A percentile compares a stretch with the other conserved stretches of the same genome.
phyloP scores from a whole-genome alignment of 1,140 invertebrate species.

The Drosophila subpulchrella region DNA sequence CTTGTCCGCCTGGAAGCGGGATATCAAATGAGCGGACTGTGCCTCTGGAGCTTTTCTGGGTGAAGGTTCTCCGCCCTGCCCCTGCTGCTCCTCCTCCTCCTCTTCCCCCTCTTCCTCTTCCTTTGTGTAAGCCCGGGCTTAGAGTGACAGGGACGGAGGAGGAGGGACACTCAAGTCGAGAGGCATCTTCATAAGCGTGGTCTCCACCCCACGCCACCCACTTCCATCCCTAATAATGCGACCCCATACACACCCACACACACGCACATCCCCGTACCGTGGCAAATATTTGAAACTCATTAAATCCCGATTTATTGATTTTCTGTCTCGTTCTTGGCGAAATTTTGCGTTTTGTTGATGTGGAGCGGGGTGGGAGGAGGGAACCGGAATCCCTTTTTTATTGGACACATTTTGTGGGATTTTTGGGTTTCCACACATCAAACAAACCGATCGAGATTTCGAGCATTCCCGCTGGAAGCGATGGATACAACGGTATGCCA shows the following conservation, averaged over 20 bases:
- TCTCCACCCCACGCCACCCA: background rate
- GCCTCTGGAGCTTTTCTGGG: conserved; percentile 2
- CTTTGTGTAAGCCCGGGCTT: conserved; percentile 24
- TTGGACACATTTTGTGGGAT: background rate
- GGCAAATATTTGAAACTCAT: conserved; percentile 78
- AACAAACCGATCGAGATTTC: conserved; percentile 3
- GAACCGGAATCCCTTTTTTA: background rate
- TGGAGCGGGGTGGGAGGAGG: background rate
- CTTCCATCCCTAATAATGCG: conserved; percentile 19
- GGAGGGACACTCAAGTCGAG: conserved; percentile 18
- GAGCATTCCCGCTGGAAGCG: conserved; percentile 4
- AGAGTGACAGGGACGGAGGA: conserved; percentile 9
- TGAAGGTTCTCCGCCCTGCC: background rate
- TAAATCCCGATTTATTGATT: conserved; percentile 77
- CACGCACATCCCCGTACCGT: conserved; percentile 1
- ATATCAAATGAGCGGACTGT: conserved; percentile 19
- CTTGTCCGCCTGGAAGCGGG: conserved; percentile 34
- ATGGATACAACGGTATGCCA: conserved; percentile 14
- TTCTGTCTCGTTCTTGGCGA: conserved; percentile 53
- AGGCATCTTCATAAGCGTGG: conserved; percentile 38
- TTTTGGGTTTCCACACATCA: background rate
- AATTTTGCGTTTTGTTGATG: conserved; percentile 28
- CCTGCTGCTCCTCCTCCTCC: background rate
- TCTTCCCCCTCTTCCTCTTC: background rate
- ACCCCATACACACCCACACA: background rate